Conservation (phyloP, 2,888 invertebrate species). For the Eupithecia insigniata region DNA sequence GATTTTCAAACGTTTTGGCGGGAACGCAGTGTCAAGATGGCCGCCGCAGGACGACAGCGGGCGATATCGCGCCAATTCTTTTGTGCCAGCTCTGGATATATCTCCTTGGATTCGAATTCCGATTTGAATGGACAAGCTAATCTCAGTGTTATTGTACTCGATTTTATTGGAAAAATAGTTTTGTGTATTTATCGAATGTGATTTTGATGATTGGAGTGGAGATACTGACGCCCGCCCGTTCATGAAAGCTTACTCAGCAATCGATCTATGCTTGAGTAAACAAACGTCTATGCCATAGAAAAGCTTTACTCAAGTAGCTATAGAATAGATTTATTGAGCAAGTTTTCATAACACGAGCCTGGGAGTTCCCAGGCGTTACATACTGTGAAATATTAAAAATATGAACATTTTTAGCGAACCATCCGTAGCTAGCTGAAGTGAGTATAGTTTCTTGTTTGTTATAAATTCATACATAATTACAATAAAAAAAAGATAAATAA, state of each 20-base stretch:
- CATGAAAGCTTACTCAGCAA: not conserved
- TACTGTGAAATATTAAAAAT: not conserved
- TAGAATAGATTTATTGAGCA: not conserved
- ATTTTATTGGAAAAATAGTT: constrained; percentile 56
- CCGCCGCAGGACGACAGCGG: constrained; percentile 54
- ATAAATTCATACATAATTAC: too few relatives aligned
- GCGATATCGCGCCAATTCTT: constrained; percentile 81
- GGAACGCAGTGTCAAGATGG: constrained; percentile 49
- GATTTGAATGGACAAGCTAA: constrained; percentile 75
- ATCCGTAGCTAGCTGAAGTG: not conserved
- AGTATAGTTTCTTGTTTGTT: not conserved
- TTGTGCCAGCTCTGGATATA: constrained; percentile 66
- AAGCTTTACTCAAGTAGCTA: not conserved
- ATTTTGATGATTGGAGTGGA: constrained; percentile 21
- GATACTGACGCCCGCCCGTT: not conserved
- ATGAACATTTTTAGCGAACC: too few relatives aligned
- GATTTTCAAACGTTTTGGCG: constrained; percentile 46
- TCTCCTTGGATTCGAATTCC: constrained; percentile 65
- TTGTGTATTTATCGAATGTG: constrained; percentile 44
- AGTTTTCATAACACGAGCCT: not conserved
- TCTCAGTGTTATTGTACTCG: constrained; percentile 68
- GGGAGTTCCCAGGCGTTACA: not conserved
- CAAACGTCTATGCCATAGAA: not conserved
- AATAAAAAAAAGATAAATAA: too few relatives aligned
- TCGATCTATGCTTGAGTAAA: not conserved